Percentiles rank a stretch among this genome's conserved stretches.
phyloP scores from a whole-genome alignment of 2,888 invertebrate genomes.

The Erebia aethiops region DNA sequence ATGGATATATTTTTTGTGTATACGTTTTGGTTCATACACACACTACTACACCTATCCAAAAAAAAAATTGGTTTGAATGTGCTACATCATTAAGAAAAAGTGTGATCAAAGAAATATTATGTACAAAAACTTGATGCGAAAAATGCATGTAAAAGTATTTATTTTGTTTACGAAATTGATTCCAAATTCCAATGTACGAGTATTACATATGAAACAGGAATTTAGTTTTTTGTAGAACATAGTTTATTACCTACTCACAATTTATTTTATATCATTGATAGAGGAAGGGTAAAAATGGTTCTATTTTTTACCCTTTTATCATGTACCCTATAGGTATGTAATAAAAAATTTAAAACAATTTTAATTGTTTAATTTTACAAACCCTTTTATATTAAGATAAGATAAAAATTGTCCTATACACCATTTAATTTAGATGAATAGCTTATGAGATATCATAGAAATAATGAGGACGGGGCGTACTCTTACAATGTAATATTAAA shows the following conservation, averaged over 20 bases:
- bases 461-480: too few relatives aligned
- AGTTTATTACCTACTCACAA: background rate
- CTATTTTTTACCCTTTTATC: background rate
- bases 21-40: too few relatives aligned
- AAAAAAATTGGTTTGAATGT: background rate
- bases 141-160: constrained; percentile 1
- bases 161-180: background rate
- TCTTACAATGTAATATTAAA: too few relatives aligned
- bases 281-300: background rate
- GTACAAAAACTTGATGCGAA: constrained; percentile 16
- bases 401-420: too few relatives aligned
- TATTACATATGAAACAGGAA: background rate
- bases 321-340: background rate
- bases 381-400: too few relatives aligned
- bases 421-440: too few relatives aligned
- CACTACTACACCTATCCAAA: too few relatives aligned
- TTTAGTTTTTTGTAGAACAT: background rate
- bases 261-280: background rate
- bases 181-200: constrained; percentile 3
- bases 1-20: too few relatives aligned
- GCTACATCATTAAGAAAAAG: background rate
- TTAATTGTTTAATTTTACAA: background rate
- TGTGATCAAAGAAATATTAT: constrained; percentile 18
- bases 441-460: too few relatives aligned
- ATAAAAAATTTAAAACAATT: background rate